Evolutionary conservation across 1,140 invertebrate genomes (phyloP), one percentile per base, ranked within the genome.

Genomic region (Agrilus planipennis): DNA sequence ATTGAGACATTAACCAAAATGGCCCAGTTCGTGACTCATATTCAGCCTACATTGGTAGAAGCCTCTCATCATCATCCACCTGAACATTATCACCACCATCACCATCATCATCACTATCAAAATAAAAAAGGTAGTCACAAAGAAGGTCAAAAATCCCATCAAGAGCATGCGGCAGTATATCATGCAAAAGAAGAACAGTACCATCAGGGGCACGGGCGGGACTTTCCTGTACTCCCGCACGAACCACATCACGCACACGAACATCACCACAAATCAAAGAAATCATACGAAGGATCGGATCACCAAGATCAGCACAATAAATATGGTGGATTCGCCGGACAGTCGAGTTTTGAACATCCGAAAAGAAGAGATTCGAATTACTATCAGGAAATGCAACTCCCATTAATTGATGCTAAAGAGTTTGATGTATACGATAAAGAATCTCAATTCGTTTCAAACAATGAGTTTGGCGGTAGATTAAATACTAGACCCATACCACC

Each of bases 1-100:
- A n/a, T n/a, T n/a, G n/a, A n/a, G n/a, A n/a, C n/a, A n/a, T 34
- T 34, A 21, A 12, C 17, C 9, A 27, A 34, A 41, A 68, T 71
- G 69, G 69, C 69, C 28, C 69, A 71, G 55, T 71, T 71, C 47
- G 69, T 71, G 36, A 71, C 69, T 29, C 69, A 71, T 52, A 71
- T 71, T 47, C 69, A 71, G 54, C 69, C 69, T 19, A 71, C 69
- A 19, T 49, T 71, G 55, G 47, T 70, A 54, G 69, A 71, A 51
- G 62, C 67, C 12, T 65, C 68, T 20, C 67, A 69, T 47, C 68
- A 69, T 51, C 67, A 70, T 57, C 45, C 64, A 32, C 68, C 68
- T 12, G 60, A 63, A 31, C 65, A 65, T 40, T 61, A 65, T 23
- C 46, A 49, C 21, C 43, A 49, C 29, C 41, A 46, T 2, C 19